These are phyloP conservation scores for Percopsis transmontana DNA, from an alignment of 2,113 vertebrate species.

Conservation along the genomic window DNA sequence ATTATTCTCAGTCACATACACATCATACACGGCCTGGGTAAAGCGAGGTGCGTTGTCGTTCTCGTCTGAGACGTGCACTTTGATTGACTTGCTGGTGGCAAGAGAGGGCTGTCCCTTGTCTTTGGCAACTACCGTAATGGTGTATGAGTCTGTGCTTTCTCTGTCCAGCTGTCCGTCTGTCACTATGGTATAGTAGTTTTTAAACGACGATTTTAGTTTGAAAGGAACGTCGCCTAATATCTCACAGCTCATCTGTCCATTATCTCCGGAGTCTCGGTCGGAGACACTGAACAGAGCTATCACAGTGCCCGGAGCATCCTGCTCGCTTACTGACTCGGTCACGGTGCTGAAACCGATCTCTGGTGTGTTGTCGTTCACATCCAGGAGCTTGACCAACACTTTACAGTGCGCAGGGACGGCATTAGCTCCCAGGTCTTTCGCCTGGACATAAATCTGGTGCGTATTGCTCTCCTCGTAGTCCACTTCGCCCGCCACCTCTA, in stretches of 20 bases:
- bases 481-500: constrained; percentile 91
- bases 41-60: constrained; percentile 97
- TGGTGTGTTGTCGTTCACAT: constrained; percentile 95
- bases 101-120: constrained; percentile 89
- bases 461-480: constrained; percentile 95
- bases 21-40: constrained; percentile 90
- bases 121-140: constrained; percentile 90
- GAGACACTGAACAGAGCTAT: constrained; percentile 95
- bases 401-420: constrained; percentile 98
- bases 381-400: constrained; percentile 91
- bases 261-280: constrained; percentile 94
- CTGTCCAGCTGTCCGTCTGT: constrained; percentile 92
- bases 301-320: constrained; percentile 90
- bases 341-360: constrained; percentile 98
- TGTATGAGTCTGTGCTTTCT: constrained; percentile 89
- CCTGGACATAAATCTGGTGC: constrained; percentile 95
- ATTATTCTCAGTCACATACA: constrained; percentile 96
- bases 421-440: constrained; percentile 94
- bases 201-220: constrained; percentile 93
- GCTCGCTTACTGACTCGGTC: constrained; percentile 94
- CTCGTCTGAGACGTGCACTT: constrained; percentile 93
- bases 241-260: constrained; percentile 93
- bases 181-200: constrained; percentile 95
- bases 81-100: constrained; percentile 90
- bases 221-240: constrained; percentile 92